Conservation (phyloP, 2,888 invertebrate species). For the Craniophora ligustri region DNA sequence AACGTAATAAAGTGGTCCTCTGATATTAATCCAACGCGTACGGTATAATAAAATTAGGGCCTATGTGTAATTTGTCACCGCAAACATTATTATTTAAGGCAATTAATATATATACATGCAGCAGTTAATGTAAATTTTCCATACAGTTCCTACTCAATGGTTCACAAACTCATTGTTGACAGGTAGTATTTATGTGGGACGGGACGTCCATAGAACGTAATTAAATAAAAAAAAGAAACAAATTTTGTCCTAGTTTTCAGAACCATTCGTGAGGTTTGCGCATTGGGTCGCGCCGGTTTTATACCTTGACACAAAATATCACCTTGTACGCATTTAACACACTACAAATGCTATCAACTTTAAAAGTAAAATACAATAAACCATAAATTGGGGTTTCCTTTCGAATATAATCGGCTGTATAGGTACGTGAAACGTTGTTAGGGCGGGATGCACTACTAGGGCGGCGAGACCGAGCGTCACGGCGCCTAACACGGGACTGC, state of each 20-base stretch:
- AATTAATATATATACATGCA: not conserved
- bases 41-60: not conserved
- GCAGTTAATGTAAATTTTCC: too few species aligned
- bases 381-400: slow-evolving; percentile 25
- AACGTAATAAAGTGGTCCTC: too few species aligned
- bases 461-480: slow-evolving; percentile 78
- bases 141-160: too few species aligned
- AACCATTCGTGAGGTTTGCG: slow-evolving; percentile 80
- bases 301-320: slow-evolving; percentile 67
- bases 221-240: slow-evolving; percentile 33
- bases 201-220: too few species aligned
- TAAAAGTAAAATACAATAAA: slow-evolving; percentile 34
- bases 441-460: slow-evolving; percentile 64
- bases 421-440: slow-evolving; percentile 51
- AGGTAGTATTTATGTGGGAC: too few species aligned
- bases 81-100: too few species aligned
- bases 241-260: slow-evolving; percentile 72
- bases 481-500: slow-evolving; percentile 87
- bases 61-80: not conserved
- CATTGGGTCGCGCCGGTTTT: slow-evolving; percentile 83
- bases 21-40: too few species aligned
- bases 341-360: slow-evolving; percentile 20
- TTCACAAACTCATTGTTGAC: too few species aligned
- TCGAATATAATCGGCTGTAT: slow-evolving; percentile 41
- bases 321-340: slow-evolving; percentile 54